Evolutionary conservation across 2,113 vertebrate species (phyloP).

Genomic region (Apeltes quadracus): DNA sequence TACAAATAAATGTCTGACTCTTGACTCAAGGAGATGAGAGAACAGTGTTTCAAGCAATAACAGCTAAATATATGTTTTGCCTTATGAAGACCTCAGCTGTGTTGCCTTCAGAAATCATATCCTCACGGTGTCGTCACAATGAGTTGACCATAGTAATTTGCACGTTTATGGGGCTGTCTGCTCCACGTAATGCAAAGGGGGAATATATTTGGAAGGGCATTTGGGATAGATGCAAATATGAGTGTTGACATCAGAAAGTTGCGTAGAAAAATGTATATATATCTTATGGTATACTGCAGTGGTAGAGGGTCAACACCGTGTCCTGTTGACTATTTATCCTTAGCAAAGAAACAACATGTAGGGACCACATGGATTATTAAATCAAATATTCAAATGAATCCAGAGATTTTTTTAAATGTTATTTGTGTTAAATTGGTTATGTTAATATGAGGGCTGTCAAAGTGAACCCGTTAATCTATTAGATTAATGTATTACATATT

Average conservation of each 20-base stretch:
- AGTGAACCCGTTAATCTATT: too few relatives aligned
- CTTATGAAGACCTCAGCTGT: background rate
- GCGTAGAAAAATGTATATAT: background rate
- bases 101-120: background rate
- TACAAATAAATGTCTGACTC: slow-evolving; percentile 25
- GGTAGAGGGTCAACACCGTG: too few relatives aligned
- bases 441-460: too few relatives aligned
- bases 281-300: too few relatives aligned
- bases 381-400: too few relatives aligned
- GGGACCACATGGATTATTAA: background rate
- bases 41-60: background rate
- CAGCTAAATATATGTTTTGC: background rate
- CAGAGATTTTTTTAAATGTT: too few relatives aligned
- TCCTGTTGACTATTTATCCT: too few relatives aligned
- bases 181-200: background rate
- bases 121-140: background rate
- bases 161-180: background rate
- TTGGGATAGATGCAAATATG: background rate
- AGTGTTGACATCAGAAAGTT: background rate
- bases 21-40: background rate
- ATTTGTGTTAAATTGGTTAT: too few relatives aligned
- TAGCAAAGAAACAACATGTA: background rate
- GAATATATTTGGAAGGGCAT: background rate
- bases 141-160: background rate
- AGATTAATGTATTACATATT: too few relatives aligned